Base-by-base conservation (phyloP, 2,113 vertebrate genomes). In the Haplotaxodon microlepis region DNA sequence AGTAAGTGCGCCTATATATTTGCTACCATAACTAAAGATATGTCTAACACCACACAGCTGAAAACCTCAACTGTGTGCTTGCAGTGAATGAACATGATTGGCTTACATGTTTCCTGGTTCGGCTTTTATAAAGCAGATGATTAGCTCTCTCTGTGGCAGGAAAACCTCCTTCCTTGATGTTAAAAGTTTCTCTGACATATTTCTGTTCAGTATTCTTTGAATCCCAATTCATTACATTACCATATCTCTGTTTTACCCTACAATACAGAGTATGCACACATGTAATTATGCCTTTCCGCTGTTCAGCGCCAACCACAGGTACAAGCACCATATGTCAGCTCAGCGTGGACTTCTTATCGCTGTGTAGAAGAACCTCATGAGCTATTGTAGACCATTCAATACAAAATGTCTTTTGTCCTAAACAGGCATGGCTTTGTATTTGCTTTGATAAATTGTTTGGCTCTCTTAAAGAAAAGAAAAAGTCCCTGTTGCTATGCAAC, bases 401-500 rank as follows among this genome's bases (percentile, higher is more conserved):
- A 19, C n/a, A 66, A 59, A 14, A 29, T 42, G n/a, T 51, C 17
- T 83, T 83, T 82, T 11, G 34, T 54, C 19, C 21, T 29, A 40
- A 80, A 40, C 45, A 34, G 14, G 51, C 40, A 56, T 42, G 27
- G 51, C 73, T 82, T 29, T 59, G 51, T 81, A 40, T 57, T 85
- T 89, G 57, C 69, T 84, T 31, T 85, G 38, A 71, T 84, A 4
- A 40, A 85, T 85, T 19, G 38, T 81, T 81, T 59, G 53, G 57
- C 36, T 45, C 47, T 24, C 38, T 59, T 21, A 57, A 76, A 85
- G 50, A 66, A 11, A 83, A 27, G 4, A 87, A 71, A 83, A 24
- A 16, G 47, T 84, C 78, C 47, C 61, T 85, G 91, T 87, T 92
- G 87, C 89, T 86, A 91, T 51, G 85, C 89, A 84, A 89, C 87